phyloP scores from a whole-genome alignment of 2,888 invertebrate species.

The Lepidocyrtoides sp. region DNA sequence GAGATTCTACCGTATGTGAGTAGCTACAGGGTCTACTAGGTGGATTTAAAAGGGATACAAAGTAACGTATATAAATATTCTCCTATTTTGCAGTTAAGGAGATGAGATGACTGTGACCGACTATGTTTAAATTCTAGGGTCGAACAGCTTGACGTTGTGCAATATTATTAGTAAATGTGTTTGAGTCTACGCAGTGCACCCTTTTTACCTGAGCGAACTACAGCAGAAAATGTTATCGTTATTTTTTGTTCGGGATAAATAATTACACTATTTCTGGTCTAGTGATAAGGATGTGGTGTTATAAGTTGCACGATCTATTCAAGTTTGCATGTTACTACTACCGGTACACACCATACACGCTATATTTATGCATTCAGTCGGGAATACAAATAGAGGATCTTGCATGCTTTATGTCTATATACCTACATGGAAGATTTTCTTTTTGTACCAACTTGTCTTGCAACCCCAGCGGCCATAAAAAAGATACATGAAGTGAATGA shows the following conservation, averaged over 20 bases:
- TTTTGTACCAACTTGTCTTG: background rate
- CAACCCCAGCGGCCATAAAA: conserved; percentile 36
- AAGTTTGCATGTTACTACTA: background rate
- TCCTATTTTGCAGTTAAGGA: conserved; percentile 23
- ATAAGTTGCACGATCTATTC: too few relatives aligned
- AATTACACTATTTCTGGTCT: conserved; percentile 8
- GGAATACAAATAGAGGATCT: conserved; percentile 43
- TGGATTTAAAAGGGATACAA: conserved; percentile 58
- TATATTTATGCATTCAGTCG: conserved; percentile 32
- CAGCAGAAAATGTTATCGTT: background rate
- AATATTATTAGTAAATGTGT: background rate
- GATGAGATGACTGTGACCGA: background rate
- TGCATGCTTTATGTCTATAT: background rate
- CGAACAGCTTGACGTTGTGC: background rate
- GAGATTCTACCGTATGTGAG: background rate
- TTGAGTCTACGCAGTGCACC: background rate
- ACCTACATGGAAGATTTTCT: background rate
- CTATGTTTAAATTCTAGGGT: background rate
- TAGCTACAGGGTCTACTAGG: conserved; percentile 7
- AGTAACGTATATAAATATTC: background rate
- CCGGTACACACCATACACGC: background rate
- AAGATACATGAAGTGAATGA: conserved; percentile 56
- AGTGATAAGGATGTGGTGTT: background rate
- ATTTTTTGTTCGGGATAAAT: conserved; percentile 14
- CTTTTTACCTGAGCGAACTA: background rate